A percentile compares a stretch with the other conserved stretches of the same genome.
These are phyloP conservation scores for Koerneria pararmatus DNA, from an alignment of 2,888 invertebrate genomes.

Conservation along the genomic window DNA sequence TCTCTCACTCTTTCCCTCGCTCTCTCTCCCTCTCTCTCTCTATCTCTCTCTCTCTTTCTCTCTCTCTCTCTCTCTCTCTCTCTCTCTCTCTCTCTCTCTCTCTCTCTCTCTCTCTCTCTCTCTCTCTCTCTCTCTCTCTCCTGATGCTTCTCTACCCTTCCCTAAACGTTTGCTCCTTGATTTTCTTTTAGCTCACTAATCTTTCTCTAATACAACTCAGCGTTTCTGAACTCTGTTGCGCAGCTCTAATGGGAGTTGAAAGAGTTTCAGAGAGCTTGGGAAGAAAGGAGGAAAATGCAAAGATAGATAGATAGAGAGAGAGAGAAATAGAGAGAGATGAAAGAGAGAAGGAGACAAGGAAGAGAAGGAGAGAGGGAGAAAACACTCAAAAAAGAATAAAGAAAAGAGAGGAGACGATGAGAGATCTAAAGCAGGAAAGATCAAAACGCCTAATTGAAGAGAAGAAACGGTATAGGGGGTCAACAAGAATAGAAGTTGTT, in stretches of 20 bases:
- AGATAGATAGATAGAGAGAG: constrained; percentile 3
- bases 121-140: not conserved
- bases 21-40: too few species aligned
- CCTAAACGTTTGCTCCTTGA: not conserved
- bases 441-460: too few species aligned
- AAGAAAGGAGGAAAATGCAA: not conserved
- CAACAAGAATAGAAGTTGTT: too few species aligned
- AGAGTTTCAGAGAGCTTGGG: constrained; percentile 4
- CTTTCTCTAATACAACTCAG: too few species aligned
- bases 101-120: not conserved
- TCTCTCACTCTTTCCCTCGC: too few species aligned
- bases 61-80: not conserved
- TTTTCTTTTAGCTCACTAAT: too few species aligned
- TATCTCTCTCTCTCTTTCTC: too few species aligned
- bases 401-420: constrained; percentile 12
- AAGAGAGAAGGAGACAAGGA: constrained; percentile 16
- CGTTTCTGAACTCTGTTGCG: too few species aligned
- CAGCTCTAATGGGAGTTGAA: not conserved
- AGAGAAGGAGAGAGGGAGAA: constrained; percentile 8
- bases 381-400: constrained; percentile 5
- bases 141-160: not conserved
- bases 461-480: too few species aligned
- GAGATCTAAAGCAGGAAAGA: constrained; percentile 3
- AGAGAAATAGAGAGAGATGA: not conserved
- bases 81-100: not conserved